phyloP scores from a whole-genome alignment of 2,797 vertebrate species.

The Nyctalus aviator region DNA sequence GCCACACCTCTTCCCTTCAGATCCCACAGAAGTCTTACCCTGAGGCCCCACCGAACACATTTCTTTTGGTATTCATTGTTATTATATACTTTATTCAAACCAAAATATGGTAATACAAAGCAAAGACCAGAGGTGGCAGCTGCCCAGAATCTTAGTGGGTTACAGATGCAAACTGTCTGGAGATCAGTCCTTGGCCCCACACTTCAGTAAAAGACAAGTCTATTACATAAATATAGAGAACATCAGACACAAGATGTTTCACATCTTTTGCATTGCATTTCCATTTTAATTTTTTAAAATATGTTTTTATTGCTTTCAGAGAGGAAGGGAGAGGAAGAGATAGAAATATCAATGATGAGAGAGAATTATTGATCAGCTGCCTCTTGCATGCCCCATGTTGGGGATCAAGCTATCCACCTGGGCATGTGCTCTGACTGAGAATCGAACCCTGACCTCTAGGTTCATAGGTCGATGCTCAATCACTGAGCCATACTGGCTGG shows the following conservation, averaged over 20 bases:
- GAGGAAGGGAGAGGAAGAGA: too few relatives aligned
- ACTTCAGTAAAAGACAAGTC: slow-evolving; percentile 57
- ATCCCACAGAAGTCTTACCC: background rate
- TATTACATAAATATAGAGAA: slow-evolving; percentile 85
- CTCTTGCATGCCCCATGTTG: too few relatives aligned
- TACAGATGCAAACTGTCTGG: slow-evolving; percentile 41
- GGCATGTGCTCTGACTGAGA: too few relatives aligned
- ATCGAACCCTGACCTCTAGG: too few relatives aligned
- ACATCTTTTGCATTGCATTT: slow-evolving; percentile 83
- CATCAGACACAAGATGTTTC: slow-evolving; percentile 78
- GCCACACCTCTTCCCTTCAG: background rate
- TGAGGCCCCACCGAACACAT: background rate
- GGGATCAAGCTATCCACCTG: too few relatives aligned
- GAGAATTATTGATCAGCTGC: too few relatives aligned
- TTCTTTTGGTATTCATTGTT: slow-evolving; percentile 41
- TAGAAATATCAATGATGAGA: too few relatives aligned
- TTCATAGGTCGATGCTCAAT: too few relatives aligned
- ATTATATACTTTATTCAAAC: slow-evolving; percentile 86
- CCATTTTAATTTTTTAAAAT: background rate
- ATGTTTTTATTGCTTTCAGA: too few relatives aligned
- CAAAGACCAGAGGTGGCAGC: slow-evolving; percentile 76
- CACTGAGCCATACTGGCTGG: too few relatives aligned
- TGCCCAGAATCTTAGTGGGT: slow-evolving; percentile 68
- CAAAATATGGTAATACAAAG: slow-evolving; percentile 81
- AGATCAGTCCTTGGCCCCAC: slow-evolving; percentile 28